These are phyloP conservation scores for Aphis craccivora DNA, from an alignment of 1,140 invertebrate species.

Conservation along the genomic window DNA sequence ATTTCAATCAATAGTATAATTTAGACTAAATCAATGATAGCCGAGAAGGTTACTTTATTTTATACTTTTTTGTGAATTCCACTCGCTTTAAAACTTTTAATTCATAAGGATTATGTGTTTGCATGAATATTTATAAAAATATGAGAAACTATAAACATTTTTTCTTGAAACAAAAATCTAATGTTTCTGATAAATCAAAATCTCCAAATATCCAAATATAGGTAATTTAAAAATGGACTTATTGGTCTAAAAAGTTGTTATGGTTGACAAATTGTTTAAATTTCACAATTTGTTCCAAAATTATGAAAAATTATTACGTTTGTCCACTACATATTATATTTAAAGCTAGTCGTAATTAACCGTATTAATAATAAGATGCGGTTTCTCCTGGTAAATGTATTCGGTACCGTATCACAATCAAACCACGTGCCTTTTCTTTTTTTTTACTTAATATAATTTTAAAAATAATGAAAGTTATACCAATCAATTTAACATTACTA, in stretches of 20 bases:
- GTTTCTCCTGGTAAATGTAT: not conserved
- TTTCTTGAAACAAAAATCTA: not conserved
- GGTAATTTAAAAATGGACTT: not conserved
- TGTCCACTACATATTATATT: too few relatives aligned
- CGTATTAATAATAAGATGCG: too few relatives aligned
- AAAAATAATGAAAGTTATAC: not conserved
- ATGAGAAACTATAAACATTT: too few relatives aligned
- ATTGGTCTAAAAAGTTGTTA: not conserved
- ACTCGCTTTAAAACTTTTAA: not conserved
- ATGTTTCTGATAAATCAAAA: not conserved
- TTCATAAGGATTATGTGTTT: not conserved
- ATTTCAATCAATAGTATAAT: too few relatives aligned
- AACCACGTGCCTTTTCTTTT: not conserved
- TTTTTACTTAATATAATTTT: not conserved
- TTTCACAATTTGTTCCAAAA: too few relatives aligned
- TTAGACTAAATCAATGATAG: too few relatives aligned
- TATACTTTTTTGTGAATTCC: too few relatives aligned
- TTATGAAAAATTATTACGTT: too few relatives aligned
- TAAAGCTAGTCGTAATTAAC: too few relatives aligned
- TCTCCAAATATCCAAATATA: rapidly evolving
- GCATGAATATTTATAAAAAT: too few relatives aligned
- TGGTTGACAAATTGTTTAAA: not conserved
- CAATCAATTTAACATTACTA: too few relatives aligned
- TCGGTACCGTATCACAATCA: not conserved
- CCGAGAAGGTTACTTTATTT: too few relatives aligned